These are phyloP conservation scores for Holcopasites calliopsidis DNA, from an alignment of 1,140 invertebrate species.

Conservation along the genomic window DNA sequence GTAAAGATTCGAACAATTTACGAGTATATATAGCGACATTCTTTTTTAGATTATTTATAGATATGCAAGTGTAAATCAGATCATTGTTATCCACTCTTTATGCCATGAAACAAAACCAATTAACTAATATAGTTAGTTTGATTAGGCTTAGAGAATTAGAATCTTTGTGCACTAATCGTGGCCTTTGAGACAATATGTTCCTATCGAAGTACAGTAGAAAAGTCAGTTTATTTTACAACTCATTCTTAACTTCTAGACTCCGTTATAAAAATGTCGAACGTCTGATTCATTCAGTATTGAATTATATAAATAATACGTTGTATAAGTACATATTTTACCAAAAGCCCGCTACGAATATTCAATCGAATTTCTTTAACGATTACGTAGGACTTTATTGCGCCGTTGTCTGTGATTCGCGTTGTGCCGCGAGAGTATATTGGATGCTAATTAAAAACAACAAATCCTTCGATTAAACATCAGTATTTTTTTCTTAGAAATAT, in stretches of 20 bases:
- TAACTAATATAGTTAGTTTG: conserved; percentile 27
- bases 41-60: conserved; percentile 12
- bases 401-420: conserved; percentile 49
- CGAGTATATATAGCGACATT: neutral
- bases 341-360: conserved; percentile 32
- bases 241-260: conserved; percentile 11
- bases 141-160: conserved; percentile 36
- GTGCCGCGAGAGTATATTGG: conserved; percentile 16
- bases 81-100: conserved; percentile 14
- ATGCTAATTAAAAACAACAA: conserved; percentile 37
- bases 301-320: conserved; percentile 26
- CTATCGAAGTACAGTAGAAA: conserved; percentile 17
- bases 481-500: neutral
- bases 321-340: conserved; percentile 20
- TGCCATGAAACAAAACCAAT: conserved; percentile 17
- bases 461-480: conserved; percentile 21
- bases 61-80: conserved; percentile 13
- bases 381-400: conserved; percentile 1
- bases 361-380: conserved; percentile 17
- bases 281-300: conserved; percentile 27
- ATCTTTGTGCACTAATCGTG: conserved; percentile 18
- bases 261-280: conserved; percentile 8
- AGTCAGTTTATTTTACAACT: conserved; percentile 27
- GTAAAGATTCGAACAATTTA: conserved; percentile 15
- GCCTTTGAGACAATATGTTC: conserved; percentile 27